Percentiles rank a stretch among this genome's conserved stretches.
These are phyloP conservation scores for Equus przewalskii DNA, from an alignment of 2,113 vertebrate species.

Conservation along the genomic window DNA sequence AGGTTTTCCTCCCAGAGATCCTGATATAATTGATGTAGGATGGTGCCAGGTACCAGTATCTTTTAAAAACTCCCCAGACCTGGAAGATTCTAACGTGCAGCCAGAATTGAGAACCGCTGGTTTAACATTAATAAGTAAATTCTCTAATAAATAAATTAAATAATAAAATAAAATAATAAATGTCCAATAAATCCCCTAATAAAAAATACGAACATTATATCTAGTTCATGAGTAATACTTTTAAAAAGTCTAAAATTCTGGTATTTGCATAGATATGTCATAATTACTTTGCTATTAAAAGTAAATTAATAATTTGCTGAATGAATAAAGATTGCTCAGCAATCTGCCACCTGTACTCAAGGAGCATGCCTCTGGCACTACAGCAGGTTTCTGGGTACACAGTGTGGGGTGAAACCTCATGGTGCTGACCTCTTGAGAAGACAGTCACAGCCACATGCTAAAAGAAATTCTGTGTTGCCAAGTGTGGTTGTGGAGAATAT, in stretches of 20 bases:
- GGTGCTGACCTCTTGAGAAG: neutral
- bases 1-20: neutral
- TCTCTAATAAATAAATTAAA: neutral
- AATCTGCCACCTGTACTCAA: neutral
- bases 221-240: neutral
- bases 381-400: neutral
- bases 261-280: neutral
- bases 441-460: neutral
- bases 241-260: neutral
- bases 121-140: slow-evolving; percentile 4
- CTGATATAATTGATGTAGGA: slow-evolving; percentile 28
- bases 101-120: neutral
- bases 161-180: neutral
- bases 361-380: neutral
- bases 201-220: neutral
- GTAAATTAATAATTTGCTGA: neutral
- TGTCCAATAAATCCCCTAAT: neutral
- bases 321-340: neutral
- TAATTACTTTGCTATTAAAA: neutral
- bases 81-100: neutral
- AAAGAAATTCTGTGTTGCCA: neutral
- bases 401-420: neutral
- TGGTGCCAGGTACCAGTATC: neutral
- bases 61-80: neutral
- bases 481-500: neutral